A percentile compares a stretch with the other conserved stretches of the same genome.
Evolutionary conservation across 2,797 vertebrate species (phyloP).

Genomic region (Todus mexicanus): DNA sequence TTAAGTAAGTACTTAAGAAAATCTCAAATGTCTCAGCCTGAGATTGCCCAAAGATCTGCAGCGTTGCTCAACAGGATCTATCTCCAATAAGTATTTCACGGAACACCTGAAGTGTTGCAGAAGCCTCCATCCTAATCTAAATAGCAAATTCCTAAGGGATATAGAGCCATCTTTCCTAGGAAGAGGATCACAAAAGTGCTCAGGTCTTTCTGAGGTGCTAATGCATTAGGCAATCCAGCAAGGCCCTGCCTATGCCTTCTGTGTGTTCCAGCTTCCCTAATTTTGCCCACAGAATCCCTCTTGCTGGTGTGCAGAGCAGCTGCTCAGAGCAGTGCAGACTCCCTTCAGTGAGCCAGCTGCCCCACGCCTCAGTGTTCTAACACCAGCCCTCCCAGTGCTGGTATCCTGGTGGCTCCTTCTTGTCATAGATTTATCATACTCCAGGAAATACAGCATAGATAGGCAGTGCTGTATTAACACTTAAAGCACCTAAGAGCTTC

Average conservation of each 20-base stretch:
- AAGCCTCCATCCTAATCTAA: neutral
- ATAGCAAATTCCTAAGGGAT: neutral
- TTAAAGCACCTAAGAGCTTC: neutral
- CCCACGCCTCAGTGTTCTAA: neutral
- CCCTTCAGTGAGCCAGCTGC: neutral
- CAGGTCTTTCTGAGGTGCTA: neutral
- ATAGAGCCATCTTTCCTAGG: neutral
- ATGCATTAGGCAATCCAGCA: neutral
- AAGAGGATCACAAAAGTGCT: neutral
- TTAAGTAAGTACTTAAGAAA: conserved; percentile 12
- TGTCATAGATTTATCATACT: neutral
- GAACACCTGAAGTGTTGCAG: neutral
- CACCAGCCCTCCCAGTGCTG: neutral
- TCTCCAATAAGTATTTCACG: neutral
- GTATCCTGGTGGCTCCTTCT: neutral
- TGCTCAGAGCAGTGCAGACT: neutral
- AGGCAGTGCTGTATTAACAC: neutral
- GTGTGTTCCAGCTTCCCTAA: neutral
- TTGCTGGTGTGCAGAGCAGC: accelerated
- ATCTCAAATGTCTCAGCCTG: neutral
- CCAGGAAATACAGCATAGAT: neutral
- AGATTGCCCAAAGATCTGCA: neutral
- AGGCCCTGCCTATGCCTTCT: neutral
- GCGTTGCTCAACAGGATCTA: neutral
- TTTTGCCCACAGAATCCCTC: neutral